These are phyloP conservation scores for Cyaniris semiargus DNA, from an alignment of 2,888 invertebrate species.

Conservation along the genomic window DNA sequence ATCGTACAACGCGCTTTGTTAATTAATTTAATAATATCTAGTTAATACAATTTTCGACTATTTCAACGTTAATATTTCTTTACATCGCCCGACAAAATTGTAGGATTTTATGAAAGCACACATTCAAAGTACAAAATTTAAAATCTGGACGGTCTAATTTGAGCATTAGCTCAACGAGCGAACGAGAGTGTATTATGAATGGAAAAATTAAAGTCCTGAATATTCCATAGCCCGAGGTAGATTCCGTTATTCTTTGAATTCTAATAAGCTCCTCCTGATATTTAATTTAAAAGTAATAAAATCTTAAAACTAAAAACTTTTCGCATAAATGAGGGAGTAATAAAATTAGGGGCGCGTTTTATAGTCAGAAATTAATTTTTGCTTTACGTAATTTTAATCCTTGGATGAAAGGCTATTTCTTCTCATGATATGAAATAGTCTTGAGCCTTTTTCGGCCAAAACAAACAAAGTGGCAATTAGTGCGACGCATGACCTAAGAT, in stretches of 20 bases:
- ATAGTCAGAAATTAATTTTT: background rate
- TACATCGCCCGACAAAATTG: background rate
- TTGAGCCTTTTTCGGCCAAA: too few relatives aligned
- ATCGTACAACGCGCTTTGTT: background rate
- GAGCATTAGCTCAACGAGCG: constrained; percentile 45
- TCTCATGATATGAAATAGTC: too few relatives aligned
- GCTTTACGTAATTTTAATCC: constrained; percentile 7
- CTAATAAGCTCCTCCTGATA: constrained; percentile 34
- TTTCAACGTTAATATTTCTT: background rate
- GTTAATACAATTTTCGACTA: background rate
- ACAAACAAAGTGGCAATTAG: too few relatives aligned
- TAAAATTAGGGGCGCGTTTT: constrained; percentile 17
- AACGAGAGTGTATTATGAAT: constrained; percentile 43
- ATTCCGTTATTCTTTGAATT: constrained; percentile 45
- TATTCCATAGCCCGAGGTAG: constrained; percentile 42
- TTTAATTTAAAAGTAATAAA: constrained; percentile 29
- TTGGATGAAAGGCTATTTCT: too few relatives aligned
- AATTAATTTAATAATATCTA: background rate
- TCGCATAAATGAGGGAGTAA: constrained; percentile 21
- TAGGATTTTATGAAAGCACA: background rate
- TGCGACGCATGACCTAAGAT: too few relatives aligned
- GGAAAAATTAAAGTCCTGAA: constrained; percentile 44
- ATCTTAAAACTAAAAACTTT: constrained; percentile 30
- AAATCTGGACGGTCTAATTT: constrained; percentile 56
- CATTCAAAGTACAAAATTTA: constrained; percentile 54